phyloP scores from a whole-genome alignment of 2,113 vertebrate species.

The Phylloscopus trochiloides region DNA sequence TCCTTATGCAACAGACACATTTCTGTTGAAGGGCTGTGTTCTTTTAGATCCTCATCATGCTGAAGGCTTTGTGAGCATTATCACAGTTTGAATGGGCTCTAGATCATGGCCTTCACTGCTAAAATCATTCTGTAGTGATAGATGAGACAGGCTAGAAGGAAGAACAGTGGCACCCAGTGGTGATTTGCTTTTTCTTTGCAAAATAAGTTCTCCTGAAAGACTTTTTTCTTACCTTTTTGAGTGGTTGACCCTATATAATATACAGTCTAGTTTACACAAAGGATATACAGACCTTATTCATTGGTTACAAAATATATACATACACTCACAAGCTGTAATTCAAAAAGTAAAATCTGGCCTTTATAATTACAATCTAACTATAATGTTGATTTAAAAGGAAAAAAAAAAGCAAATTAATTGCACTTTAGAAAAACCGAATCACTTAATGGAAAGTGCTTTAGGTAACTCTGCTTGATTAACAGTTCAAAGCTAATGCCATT shows the following conservation, averaged over 20 bases:
- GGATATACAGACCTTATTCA: not conserved
- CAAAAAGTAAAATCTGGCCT: not conserved
- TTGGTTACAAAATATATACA: not conserved
- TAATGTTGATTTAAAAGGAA: not conserved
- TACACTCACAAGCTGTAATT: rapidly evolving
- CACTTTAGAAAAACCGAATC: not conserved
- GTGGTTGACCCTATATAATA: not conserved
- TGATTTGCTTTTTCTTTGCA: not conserved
- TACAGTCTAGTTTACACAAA: not conserved
- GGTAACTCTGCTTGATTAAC: not conserved
- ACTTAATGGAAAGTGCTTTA: not conserved
- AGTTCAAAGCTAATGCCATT: not conserved
- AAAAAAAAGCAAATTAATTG: not conserved
- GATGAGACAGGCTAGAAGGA: not conserved
- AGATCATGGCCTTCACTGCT: not conserved
- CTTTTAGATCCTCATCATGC: not conserved
- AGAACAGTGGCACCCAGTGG: conserved; percentile 70
- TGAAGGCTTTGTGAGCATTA: not conserved
- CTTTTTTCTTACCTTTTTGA: not conserved
- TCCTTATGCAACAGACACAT: not conserved
- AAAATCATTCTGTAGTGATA: not conserved
- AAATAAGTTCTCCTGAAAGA: not conserved
- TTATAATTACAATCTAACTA: not conserved
- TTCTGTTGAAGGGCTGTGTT: not conserved
- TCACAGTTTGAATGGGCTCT: not conserved